These are phyloP conservation scores for Tenthredo livida DNA, from an alignment of 2,888 invertebrate genomes.

Conservation along the genomic window DNA sequence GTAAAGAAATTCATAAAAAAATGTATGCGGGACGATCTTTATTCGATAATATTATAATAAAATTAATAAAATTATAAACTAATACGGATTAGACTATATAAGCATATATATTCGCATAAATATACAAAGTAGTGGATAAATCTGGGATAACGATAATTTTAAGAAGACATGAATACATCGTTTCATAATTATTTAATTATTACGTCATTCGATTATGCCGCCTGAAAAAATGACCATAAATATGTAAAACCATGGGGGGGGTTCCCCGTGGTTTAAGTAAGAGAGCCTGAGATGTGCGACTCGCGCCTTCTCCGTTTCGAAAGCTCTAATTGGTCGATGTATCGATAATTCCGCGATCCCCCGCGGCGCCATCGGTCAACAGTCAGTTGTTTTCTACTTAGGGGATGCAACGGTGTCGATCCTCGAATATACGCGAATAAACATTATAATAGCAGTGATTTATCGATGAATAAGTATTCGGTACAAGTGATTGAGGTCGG, in stretches of 20 bases:
- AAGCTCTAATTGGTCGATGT: neutral
- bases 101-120: too few relatives aligned
- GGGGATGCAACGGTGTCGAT: neutral
- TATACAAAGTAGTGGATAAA: too few relatives aligned
- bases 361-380: neutral
- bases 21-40: too few relatives aligned
- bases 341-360: neutral
- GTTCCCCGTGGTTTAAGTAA: neutral
- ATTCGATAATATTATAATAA: too few relatives aligned
- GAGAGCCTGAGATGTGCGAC: neutral
- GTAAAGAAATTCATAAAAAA: too few relatives aligned
- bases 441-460: neutral
- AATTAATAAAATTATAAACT: too few relatives aligned
- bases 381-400: neutral
- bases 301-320: neutral
- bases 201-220: neutral
- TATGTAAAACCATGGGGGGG: neutral
- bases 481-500: neutral
- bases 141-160: too few relatives aligned
- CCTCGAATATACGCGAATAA: neutral
- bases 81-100: too few relatives aligned
- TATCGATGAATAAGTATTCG: neutral
- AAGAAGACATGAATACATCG: too few relatives aligned
- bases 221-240: neutral
- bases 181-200: too few relatives aligned